These are phyloP conservation scores for Silvanus unidentatus DNA, from an alignment of 2,888 invertebrate species.

Conservation along the genomic window DNA sequence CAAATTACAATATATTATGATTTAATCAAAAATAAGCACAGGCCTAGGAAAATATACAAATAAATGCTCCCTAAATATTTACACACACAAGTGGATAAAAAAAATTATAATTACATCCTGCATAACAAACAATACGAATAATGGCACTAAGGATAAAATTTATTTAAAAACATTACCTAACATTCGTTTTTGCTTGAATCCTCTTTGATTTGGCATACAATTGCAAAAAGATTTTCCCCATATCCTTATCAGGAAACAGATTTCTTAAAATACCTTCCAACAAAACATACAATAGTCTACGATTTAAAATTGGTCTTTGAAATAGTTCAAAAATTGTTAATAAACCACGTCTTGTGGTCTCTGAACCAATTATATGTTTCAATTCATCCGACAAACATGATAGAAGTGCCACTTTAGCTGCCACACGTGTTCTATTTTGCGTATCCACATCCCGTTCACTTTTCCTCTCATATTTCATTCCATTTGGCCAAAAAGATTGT, in stretches of 20 bases:
- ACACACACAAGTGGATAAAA: too few relatives aligned
- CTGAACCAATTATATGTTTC: conserved; percentile 82
- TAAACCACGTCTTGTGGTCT: conserved; percentile 77
- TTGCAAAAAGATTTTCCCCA: conserved; percentile 64
- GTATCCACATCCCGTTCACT: conserved; percentile 37
- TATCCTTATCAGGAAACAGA: conserved; percentile 74
- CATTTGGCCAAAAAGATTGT: conserved; percentile 58
- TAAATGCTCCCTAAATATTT: too few relatives aligned
- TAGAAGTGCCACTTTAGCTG: conserved; percentile 79
- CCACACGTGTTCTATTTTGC: conserved; percentile 71
- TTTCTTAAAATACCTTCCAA: conserved; percentile 75
- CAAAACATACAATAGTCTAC: conserved; percentile 74
- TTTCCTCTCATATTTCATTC: conserved; percentile 42
- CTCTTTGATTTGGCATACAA: conserved; percentile 62
- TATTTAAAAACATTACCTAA: conserved; percentile 30
- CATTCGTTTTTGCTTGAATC: conserved; percentile 26
- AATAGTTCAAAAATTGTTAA: conserved; percentile 81
- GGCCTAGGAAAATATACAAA: too few relatives aligned
- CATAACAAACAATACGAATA: conserved; percentile 2
- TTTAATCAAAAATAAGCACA: too few relatives aligned
- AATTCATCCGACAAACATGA: conserved; percentile 85
- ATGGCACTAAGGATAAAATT: conserved; percentile 19
- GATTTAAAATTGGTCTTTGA: conserved; percentile 79
- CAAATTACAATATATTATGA: too few relatives aligned
- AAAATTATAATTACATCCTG: too few relatives aligned